Evolutionary conservation across 2,113 vertebrate species (phyloP).

Genomic region (Tragulus kanchil): DNA sequence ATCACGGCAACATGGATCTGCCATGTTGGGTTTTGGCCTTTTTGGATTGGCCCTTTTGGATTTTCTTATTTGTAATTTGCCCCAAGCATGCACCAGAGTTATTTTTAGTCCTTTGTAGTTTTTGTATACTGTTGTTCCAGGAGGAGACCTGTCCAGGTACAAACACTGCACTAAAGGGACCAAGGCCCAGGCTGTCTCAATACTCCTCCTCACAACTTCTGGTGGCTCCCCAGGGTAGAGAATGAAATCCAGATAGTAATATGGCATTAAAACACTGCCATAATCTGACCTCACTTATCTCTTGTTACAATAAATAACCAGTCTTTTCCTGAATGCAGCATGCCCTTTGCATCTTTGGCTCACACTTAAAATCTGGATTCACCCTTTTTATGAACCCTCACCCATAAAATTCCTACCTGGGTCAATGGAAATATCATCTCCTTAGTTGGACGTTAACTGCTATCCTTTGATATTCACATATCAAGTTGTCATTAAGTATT

Average conservation of each 20-base stretch:
- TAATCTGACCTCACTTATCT: background rate
- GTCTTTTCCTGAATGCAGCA: constrained; percentile 3
- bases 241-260: background rate
- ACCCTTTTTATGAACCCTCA: background rate
- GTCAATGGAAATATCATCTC: background rate
- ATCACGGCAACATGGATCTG: background rate
- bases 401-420: background rate
- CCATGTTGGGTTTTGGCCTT: background rate
- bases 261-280: background rate
- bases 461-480: background rate
- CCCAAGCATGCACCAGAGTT: background rate
- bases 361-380: background rate
- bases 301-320: background rate
- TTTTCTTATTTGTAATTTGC: background rate
- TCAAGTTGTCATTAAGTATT: background rate
- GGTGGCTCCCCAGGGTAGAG: background rate
- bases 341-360: background rate
- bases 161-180: background rate
- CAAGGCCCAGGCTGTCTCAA: background rate
- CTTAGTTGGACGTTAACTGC: background rate
- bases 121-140: background rate
- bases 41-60: background rate
- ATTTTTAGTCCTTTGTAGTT: background rate
- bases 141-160: background rate
- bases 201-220: constrained; percentile 4